These are phyloP conservation scores for Carposina sasakii DNA, from an alignment of 1,140 invertebrate genomes.

Conservation along the genomic window DNA sequence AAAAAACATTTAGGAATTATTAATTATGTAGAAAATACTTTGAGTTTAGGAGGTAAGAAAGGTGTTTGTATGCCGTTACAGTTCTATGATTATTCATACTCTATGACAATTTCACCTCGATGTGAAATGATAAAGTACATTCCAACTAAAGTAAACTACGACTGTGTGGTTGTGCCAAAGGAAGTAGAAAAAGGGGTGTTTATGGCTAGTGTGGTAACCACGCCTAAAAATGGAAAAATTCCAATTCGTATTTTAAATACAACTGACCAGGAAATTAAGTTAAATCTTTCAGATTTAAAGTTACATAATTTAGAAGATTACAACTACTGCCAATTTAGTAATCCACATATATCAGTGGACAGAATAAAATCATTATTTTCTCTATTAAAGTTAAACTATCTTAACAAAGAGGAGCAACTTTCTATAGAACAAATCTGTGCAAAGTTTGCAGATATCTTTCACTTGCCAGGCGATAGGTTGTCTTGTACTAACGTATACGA, in stretches of 20 bases:
- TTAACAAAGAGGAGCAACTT: constrained; percentile 11
- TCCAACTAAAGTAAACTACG: background rate
- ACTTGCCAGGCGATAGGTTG: constrained; percentile 12
- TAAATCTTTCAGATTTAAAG: background rate
- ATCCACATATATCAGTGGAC: background rate
- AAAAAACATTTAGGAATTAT: no score
- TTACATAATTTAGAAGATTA: background rate
- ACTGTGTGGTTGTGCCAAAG: background rate
- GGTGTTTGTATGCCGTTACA: no score
- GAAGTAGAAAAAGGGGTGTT: constrained; percentile 3
- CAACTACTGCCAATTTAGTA: background rate
- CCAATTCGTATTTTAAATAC: constrained; percentile 8
- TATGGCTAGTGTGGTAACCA: background rate
- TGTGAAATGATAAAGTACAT: constrained; percentile 7
- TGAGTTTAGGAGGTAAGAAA: no score
- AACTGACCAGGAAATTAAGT: background rate
- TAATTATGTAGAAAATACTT: no score
- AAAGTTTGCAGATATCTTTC: constrained; percentile 7
- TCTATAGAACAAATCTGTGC: constrained; percentile 1
- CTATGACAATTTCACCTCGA: background rate
- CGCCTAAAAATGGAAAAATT: background rate
- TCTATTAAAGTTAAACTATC: constrained; percentile 1
- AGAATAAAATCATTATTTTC: background rate
- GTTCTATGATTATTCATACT: no score
- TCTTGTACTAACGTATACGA: background rate